Evolutionary conservation across 2,888 invertebrate genomes (phyloP).

Genomic region (Patella caerulea): DNA sequence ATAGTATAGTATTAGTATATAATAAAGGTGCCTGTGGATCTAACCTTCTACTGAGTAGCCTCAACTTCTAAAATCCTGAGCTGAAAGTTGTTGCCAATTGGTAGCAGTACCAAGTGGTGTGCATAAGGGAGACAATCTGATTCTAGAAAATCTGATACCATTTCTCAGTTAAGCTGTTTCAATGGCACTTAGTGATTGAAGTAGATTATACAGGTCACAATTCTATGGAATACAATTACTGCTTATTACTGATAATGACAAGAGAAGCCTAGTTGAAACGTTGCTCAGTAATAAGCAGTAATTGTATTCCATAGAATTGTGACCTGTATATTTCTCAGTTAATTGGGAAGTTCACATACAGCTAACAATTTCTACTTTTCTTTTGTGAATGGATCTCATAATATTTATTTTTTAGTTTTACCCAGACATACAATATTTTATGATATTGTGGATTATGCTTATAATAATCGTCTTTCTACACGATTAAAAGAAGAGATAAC

Average conservation of each 20-base stretch:
- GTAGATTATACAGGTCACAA: too few relatives aligned
- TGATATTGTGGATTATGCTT: slow-evolving; percentile 68
- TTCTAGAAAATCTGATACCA: background rate
- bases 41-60: too few relatives aligned
- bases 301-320: too few relatives aligned
- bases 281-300: too few relatives aligned
- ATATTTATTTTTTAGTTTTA: slow-evolving; percentile 51
- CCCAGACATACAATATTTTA: slow-evolving; percentile 69
- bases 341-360: background rate
- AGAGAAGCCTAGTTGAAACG: too few relatives aligned
- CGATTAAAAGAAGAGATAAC: slow-evolving; percentile 61
- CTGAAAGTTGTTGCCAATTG: too few relatives aligned
- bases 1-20: too few relatives aligned
- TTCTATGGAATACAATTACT: too few relatives aligned
- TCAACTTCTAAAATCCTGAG: too few relatives aligned
- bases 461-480: slow-evolving; percentile 61
- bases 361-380: background rate
- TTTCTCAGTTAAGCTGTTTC: background rate
- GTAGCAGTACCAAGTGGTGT: background rate
- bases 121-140: background rate
- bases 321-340: background rate
- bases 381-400: background rate
- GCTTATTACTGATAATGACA: too few relatives aligned
- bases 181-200: too few relatives aligned
- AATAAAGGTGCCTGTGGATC: too few relatives aligned